Evolutionary conservation across 2,113 vertebrate genomes (phyloP).

Genomic region (Collichthys lucidus): DNA sequence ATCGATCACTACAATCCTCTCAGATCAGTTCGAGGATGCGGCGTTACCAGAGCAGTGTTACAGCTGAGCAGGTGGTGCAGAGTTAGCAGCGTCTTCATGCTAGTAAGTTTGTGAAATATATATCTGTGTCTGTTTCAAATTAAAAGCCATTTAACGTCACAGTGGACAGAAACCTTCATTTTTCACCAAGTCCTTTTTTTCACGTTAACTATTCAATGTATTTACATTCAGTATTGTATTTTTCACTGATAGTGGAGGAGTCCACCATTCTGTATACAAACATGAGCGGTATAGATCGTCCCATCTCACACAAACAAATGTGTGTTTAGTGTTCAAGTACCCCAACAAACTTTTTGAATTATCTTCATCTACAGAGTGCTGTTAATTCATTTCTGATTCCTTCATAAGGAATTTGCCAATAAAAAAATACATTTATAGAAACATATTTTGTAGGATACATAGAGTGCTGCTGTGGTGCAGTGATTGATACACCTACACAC

Average conservation of each 20-base stretch:
- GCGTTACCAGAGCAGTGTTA: no score
- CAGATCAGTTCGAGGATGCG: no score
- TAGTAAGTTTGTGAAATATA: no score
- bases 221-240: not conserved
- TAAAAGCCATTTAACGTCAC: no score
- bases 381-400: not conserved
- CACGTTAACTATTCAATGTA: not conserved
- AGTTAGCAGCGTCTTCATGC: no score
- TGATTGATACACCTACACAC: slow-evolving; percentile 16
- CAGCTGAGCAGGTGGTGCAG: no score
- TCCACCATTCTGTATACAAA: not conserved
- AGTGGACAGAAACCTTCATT: no score
- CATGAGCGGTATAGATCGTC: not conserved
- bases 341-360: no score
- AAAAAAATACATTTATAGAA: not conserved
- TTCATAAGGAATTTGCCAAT: not conserved
- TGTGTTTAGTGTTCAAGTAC: not conserved
- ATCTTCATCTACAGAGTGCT: no score
- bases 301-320: not conserved
- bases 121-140: no score
- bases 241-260: not conserved
- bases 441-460: not conserved
- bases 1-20: no score
- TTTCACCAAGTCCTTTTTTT: not conserved
- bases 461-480: not conserved